These are phyloP conservation scores for Eutrigla gurnardus DNA, from an alignment of 2,797 vertebrate species.

Conservation along the genomic window DNA sequence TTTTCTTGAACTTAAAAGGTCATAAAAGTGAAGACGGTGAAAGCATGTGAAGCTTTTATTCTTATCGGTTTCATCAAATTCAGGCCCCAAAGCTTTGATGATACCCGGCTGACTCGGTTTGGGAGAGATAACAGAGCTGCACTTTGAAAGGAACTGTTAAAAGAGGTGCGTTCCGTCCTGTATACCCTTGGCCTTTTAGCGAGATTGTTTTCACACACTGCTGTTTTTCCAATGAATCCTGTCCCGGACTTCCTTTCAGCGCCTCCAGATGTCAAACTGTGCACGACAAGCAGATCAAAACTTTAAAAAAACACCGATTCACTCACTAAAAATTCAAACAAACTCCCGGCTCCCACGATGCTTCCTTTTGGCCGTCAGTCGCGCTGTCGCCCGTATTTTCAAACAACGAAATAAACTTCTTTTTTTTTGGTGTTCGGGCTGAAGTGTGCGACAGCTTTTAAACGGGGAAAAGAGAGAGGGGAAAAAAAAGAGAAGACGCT, in stretches of 20 bases:
- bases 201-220: constrained; percentile 21
- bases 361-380: constrained; percentile 35
- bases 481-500: constrained; percentile 7
- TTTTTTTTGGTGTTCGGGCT: constrained; percentile 34
- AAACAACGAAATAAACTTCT: constrained; percentile 33
- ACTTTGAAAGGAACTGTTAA: constrained; percentile 28
- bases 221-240: constrained; percentile 2
- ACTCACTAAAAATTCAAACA: constrained; percentile 23
- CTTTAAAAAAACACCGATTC: too few species aligned
- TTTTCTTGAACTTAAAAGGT: constrained; percentile 32
- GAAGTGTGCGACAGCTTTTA: constrained; percentile 33
- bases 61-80: constrained; percentile 1
- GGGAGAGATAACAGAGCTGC: constrained; percentile 9
- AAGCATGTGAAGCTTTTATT: not conserved
- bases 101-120: constrained; percentile 15
- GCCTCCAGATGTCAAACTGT: constrained; percentile 13
- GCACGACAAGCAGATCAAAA: constrained; percentile 31
- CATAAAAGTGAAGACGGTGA: not conserved
- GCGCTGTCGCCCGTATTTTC: constrained; percentile 19
- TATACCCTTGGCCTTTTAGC: constrained; percentile 37
- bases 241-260: not conserved
- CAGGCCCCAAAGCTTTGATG: constrained; percentile 23
- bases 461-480: not conserved
- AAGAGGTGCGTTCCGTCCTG: constrained; percentile 9
- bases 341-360: not conserved